Conservation (phyloP, 2,888 invertebrate genomes). For the Amaurobius ferox region DNA sequence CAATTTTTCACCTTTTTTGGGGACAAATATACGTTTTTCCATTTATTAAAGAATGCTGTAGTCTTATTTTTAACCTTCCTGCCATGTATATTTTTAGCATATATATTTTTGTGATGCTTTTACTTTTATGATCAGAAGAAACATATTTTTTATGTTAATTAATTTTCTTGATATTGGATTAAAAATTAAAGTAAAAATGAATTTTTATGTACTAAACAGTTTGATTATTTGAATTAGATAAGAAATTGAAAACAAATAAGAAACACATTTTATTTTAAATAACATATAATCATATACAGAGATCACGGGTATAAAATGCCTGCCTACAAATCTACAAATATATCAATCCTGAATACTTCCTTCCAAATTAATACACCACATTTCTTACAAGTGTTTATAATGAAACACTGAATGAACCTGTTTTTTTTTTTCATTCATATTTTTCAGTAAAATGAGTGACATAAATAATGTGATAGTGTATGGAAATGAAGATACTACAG, state of each 20-base stretch:
- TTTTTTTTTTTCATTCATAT: neutral
- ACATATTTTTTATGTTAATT: no score
- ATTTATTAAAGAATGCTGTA: no score
- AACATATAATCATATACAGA: constrained; percentile 32
- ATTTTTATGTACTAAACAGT: no score
- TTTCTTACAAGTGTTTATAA: neutral
- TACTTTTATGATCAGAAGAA: no score
- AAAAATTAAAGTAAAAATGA: no score
- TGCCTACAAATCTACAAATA: constrained; percentile 41
- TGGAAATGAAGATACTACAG: constrained; percentile 31
- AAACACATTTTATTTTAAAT: constrained; percentile 37
- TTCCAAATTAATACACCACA: neutral
- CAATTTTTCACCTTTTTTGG: no score
- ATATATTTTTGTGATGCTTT: no score
- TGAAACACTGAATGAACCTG: neutral
- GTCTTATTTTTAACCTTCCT: no score
- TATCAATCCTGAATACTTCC: constrained; percentile 4
- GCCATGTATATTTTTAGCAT: no score
- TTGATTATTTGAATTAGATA: no score
- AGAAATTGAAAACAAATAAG: neutral
- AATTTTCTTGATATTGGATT: no score
- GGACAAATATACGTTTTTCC: no score
- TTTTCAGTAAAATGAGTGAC: constrained; percentile 23
- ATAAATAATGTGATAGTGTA: constrained; percentile 51
- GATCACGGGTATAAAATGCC: constrained; percentile 35